These are phyloP conservation scores for Phengaris arion DNA, from an alignment of 2,888 invertebrate genomes.

Conservation along the genomic window DNA sequence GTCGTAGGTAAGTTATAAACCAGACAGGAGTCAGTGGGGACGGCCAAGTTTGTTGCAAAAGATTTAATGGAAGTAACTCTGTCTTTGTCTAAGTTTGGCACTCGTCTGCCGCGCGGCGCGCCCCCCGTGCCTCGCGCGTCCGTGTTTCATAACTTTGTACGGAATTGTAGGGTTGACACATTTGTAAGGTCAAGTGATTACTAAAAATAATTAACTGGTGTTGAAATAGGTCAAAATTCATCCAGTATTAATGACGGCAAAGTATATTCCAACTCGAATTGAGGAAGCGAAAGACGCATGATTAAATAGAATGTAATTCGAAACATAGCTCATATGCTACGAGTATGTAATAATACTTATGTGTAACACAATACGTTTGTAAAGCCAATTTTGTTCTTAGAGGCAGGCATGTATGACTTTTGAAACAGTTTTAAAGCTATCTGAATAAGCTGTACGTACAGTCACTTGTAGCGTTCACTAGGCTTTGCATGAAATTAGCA, in stretches of 20 bases:
- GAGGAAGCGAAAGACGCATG: no score
- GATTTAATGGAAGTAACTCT: conserved; percentile 76
- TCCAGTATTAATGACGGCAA: no score
- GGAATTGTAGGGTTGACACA: conserved; percentile 52
- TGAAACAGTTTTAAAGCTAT: no score
- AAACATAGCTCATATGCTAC: no score
- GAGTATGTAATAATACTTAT: no score
- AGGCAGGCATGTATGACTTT: no score
- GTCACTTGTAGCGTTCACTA: neutral
- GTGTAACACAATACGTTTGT: no score
- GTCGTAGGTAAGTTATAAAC: conserved; percentile 39
- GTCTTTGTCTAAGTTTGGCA: conserved; percentile 74
- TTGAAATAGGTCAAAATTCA: no score
- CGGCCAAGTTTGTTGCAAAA: conserved; percentile 71
- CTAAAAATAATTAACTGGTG: no score
- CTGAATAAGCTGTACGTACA: neutral
- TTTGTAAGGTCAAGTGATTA: neutral
- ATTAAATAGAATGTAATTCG: no score
- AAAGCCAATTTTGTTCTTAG: no score
- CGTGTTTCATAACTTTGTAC: conserved; percentile 58
- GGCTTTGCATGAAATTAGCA: neutral
- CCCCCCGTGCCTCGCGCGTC: conserved; percentile 37
- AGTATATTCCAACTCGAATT: no score
- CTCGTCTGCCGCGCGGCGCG: conserved; percentile 54
- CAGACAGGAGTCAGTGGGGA: conserved; percentile 60